phyloP scores from a whole-genome alignment of 2,888 invertebrate genomes.

The Drosophila monieri region DNA sequence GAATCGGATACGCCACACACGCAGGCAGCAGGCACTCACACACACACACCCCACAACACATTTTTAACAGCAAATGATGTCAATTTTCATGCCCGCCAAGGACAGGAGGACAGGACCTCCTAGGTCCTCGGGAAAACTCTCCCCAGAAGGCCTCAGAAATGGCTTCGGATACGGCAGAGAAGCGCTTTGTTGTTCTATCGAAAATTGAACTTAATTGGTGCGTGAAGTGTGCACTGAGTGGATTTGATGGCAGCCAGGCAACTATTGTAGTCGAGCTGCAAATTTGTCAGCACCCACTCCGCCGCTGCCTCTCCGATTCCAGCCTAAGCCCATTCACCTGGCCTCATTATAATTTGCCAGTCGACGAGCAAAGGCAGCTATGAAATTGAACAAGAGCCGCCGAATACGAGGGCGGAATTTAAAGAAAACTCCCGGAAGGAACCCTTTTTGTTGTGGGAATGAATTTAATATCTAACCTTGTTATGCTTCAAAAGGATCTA shows the following conservation, averaged over 20 bases:
- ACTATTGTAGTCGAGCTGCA: constrained; percentile 45
- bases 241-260: constrained; percentile 59
- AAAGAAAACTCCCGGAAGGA: not conserved
- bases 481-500: not conserved
- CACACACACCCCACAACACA: constrained; percentile 57
- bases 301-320: not conserved
- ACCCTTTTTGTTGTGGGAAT: not conserved
- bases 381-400: constrained; percentile 36
- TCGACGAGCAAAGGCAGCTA: constrained; percentile 38
- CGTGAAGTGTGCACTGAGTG: constrained; percentile 68
- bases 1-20: constrained; percentile 65
- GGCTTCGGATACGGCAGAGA: not conserved
- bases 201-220: constrained; percentile 76
- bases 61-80: constrained; percentile 75
- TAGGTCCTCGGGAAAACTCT: constrained; percentile 15
- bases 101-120: constrained; percentile 4
- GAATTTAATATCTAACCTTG: not conserved
- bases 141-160: constrained; percentile 15
- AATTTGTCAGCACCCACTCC: constrained; percentile 25
- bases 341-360: constrained; percentile 60
- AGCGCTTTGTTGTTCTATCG: constrained; percentile 49
- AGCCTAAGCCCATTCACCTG: constrained; percentile 16
- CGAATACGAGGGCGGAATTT: constrained; percentile 23
- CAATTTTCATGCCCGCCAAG: constrained; percentile 58
- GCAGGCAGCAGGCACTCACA: constrained; percentile 27